Conservation (phyloP, 1,140 invertebrate species). For the Danaus plexippus region DNA sequence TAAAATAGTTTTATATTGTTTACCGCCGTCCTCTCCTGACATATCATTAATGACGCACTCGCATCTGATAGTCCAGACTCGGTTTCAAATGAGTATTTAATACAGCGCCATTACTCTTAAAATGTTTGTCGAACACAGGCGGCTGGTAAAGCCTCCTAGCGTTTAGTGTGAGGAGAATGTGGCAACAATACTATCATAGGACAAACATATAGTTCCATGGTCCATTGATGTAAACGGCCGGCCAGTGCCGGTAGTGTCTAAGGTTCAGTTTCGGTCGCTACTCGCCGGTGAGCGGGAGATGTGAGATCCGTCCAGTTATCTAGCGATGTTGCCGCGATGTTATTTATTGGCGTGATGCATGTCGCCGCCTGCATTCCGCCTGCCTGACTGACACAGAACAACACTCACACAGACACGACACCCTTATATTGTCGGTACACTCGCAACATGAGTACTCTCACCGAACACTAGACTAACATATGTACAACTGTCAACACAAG, state of each 20-base stretch:
- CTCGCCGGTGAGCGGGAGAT: constrained; percentile 9
- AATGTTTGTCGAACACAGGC: too few relatives aligned
- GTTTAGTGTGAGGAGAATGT: too few relatives aligned
- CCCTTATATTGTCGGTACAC: neutral
- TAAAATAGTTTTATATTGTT: too few relatives aligned
- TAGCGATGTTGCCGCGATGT: constrained; percentile 47
- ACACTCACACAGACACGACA: constrained; percentile 7
- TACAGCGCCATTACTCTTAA: too few relatives aligned
- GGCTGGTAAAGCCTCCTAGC: too few relatives aligned
- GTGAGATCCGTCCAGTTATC: constrained; percentile 36
- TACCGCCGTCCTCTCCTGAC: too few relatives aligned
- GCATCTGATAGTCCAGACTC: too few relatives aligned
- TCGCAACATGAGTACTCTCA: neutral
- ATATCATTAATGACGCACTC: too few relatives aligned
- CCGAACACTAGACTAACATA: neutral
- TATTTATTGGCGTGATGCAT: constrained; percentile 61
- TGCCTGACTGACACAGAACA: constrained; percentile 34
- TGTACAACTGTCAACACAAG: neutral
- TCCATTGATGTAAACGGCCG: neutral
- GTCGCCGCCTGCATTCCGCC: constrained; percentile 55
- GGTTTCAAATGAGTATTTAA: too few relatives aligned
- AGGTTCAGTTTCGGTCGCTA: constrained; percentile 1
- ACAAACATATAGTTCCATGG: neutral
- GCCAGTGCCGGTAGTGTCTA: neutral
- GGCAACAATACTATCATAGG: too few relatives aligned